Evolutionary conservation across 1,140 invertebrate genomes (phyloP).

Genomic region (Homarus americanus): DNA sequence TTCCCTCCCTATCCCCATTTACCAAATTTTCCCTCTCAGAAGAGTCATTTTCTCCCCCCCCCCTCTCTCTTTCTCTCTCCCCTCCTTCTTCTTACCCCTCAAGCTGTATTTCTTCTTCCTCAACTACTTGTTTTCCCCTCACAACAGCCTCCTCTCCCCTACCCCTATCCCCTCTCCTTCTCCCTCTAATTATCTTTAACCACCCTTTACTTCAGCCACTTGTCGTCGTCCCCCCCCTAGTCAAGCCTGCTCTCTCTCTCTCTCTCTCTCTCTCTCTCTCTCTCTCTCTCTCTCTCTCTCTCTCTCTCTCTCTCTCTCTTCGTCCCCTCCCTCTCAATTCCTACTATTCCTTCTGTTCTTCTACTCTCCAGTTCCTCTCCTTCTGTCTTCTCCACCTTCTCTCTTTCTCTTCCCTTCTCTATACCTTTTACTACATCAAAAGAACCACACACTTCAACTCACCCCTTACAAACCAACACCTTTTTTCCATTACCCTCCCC

Average conservation of each 20-base stretch:
- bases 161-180: not conserved
- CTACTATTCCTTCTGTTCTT: not conserved
- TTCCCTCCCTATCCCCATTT: too few relatives aligned
- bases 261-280: not conserved
- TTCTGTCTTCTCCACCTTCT: conserved; percentile 7
- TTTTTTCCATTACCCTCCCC: too few relatives aligned
- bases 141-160: not conserved
- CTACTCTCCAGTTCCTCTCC: not conserved
- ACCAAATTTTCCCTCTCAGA: conserved; percentile 11
- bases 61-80: conserved; percentile 48
- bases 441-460: too few relatives aligned
- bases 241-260: not conserved
- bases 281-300: not conserved
- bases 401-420: conserved; percentile 24
- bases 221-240: not conserved
- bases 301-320: not conserved
- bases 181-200: too few relatives aligned
- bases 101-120: not conserved
- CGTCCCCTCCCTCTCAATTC: conserved; percentile 1
- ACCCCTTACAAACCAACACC: too few relatives aligned
- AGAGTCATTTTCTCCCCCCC: conserved; percentile 54
- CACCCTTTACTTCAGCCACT: too few relatives aligned
- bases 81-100: not conserved
- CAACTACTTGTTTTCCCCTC: not conserved
- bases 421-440: too few relatives aligned